Conservation (phyloP, 2,888 invertebrate species). For the Elysia crispata region DNA sequence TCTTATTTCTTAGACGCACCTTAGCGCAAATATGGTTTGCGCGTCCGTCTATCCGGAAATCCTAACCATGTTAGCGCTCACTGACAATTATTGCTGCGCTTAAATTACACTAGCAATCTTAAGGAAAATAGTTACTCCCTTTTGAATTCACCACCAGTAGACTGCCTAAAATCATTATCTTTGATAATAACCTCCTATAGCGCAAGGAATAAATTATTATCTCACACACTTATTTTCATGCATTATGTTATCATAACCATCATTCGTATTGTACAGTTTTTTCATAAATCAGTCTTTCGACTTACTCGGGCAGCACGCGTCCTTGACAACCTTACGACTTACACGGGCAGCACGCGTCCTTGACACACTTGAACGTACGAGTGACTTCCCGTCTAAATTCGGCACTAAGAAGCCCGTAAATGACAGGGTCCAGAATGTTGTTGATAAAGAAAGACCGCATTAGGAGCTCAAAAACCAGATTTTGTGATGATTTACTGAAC, state of each 20-base stretch:
- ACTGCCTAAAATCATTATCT: too few species aligned
- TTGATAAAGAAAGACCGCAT: conserved; percentile 41
- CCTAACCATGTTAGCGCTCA: too few species aligned
- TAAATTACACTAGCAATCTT: too few species aligned
- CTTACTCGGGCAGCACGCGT: neutral
- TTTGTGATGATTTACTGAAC: conserved; percentile 32
- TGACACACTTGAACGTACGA: neutral
- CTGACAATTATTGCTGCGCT: too few species aligned
- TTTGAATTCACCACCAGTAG: too few species aligned
- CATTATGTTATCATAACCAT: neutral
- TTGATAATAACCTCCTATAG: too few species aligned
- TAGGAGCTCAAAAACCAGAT: conserved; percentile 21
- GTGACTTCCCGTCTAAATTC: conserved; percentile 31
- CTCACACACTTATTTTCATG: too few species aligned
- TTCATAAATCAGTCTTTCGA: neutral
- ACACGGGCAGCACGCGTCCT: neutral
- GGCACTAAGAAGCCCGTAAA: conserved; percentile 32
- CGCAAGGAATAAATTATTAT: too few species aligned
- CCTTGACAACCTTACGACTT: neutral
- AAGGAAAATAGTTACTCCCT: too few species aligned
- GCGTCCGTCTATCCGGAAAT: too few species aligned
- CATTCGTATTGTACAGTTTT: neutral
- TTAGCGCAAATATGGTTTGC: too few species aligned
- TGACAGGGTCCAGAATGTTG: conserved; percentile 42
- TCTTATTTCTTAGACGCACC: too few species aligned